Percentiles rank a stretch among this genome's conserved stretches.
Evolutionary conservation across 2,888 invertebrate genomes (phyloP).

Genomic region (Macaria notata): DNA sequence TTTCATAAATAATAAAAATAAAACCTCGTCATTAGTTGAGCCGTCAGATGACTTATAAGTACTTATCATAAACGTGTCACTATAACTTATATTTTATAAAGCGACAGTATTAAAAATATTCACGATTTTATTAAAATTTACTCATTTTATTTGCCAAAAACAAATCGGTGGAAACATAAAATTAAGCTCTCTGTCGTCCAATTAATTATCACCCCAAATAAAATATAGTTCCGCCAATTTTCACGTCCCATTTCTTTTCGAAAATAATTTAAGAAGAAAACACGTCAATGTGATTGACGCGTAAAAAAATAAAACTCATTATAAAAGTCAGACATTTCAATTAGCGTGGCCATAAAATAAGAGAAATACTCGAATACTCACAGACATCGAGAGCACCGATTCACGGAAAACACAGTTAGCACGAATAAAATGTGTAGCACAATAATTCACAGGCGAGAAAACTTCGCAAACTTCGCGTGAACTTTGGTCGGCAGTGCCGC

Average conservation of each 20-base stretch:
- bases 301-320: slow-evolving; percentile 26
- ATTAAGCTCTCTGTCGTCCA: slow-evolving; percentile 5
- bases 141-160: no score
- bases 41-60: no score
- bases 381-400: slow-evolving; percentile 23
- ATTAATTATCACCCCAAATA: slow-evolving; percentile 7
- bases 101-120: no score
- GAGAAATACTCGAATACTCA: slow-evolving; percentile 18
- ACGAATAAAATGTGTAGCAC: slow-evolving; percentile 28
- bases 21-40: no score
- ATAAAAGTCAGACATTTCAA: slow-evolving; percentile 26
- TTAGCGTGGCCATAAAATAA: slow-evolving; percentile 21
- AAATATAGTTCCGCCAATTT: no score
- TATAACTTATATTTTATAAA: no score
- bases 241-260: slow-evolving; percentile 4
- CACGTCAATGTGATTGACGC: slow-evolving; percentile 17
- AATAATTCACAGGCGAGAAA: slow-evolving; percentile 36
- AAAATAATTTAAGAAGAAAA: slow-evolving; percentile 20
- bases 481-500: slow-evolving; percentile 11
- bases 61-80: no score
- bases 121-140: no score
- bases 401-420: slow-evolving; percentile 29
- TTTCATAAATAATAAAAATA: no score
- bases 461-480: slow-evolving; percentile 26
- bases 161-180: slow-evolving; percentile 1